Evolutionary conservation across 2,797 vertebrate species (phyloP), one percentile per base, ranked within the genome.

Genomic region (Eupleurogrammus muticus): DNA sequence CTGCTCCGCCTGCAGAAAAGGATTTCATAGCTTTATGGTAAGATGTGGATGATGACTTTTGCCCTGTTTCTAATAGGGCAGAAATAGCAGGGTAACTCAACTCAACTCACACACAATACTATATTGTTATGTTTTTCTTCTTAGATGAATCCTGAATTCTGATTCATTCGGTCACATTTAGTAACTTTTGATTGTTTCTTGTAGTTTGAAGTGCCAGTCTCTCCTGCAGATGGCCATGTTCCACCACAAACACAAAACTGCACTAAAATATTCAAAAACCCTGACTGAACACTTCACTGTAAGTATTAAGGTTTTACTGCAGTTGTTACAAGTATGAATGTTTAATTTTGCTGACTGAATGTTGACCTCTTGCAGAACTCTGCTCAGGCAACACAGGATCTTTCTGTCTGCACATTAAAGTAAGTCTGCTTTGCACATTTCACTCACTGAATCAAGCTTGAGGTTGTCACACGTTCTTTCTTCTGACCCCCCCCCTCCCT

Each of bases 201-300:
- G 4, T 79, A 99, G 98, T 87, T 89, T 97, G 94, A 96, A 95
- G 77, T 97, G 96, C 89, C 97, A 97, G 94, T 93, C 97, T 77
- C 89, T 99, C 74, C 91, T 99, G 82, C 96, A 97, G 81, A 97
- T 99, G 97, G 92, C 95, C 11, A 95, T 96, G 96, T 99, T 99
- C 83, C 94, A 92, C 61, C 96, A 94, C 89, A 97, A 96, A 86
- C 95, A 95, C 60, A 97, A 97, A 83, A 92, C 88, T 23, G 98
- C 96, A 44, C 85, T 96, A 52, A 96, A 96, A 92, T 97, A 97
- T 92, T 97, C 96, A 57, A 96, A 95, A 79, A 96, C 94, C 1
- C 96, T 99, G 57, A 92, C 89, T 0, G 96, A 98, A 51, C 95
- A 99, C 87, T 98, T 99, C 91, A 95, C 91, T 91, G 96, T 97